Evolutionary conservation across 1,140 invertebrate species (phyloP).

Genomic region (Drosophila orosa): DNA sequence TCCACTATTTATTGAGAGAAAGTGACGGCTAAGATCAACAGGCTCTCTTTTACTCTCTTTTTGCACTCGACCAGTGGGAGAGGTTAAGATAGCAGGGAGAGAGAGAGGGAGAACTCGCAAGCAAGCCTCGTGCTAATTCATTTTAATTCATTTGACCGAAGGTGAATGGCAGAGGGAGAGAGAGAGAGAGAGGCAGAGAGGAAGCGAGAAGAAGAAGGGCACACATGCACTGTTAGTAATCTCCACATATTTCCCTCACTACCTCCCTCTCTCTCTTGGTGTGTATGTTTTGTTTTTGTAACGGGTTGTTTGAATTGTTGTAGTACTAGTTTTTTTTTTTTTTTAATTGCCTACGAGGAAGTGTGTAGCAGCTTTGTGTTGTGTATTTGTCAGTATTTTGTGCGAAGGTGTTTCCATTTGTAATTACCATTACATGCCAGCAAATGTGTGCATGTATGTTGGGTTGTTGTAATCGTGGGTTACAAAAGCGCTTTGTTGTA

Average conservation of each 20-base stretch:
- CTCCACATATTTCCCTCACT: neutral
- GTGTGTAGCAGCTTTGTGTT: constrained; percentile 54
- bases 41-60: constrained; percentile 15
- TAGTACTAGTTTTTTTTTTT: constrained; percentile 21
- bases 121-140: constrained; percentile 69
- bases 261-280: constrained; percentile 11
- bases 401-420: constrained; percentile 71
- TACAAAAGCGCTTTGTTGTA: constrained; percentile 75
- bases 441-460: constrained; percentile 10
- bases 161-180: constrained; percentile 43
- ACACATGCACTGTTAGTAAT: constrained; percentile 40
- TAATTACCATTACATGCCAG: constrained; percentile 51
- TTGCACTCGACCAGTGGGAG: neutral
- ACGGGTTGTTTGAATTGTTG: constrained; percentile 55
- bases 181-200: constrained; percentile 4
- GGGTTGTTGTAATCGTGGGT: constrained; percentile 69
- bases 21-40: constrained; percentile 43
- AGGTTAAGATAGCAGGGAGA: neutral
- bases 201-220: constrained; percentile 28
- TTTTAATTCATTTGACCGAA: constrained; percentile 69
- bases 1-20: constrained; percentile 76
- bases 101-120: constrained; percentile 21
- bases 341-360: constrained; percentile 59
- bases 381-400: constrained; percentile 52
- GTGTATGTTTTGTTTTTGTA: constrained; percentile 66